Conservation (phyloP, 2,113 vertebrate species). For the rat (Rattus norvegicus) region GRCr8 NC_086030.1:11512001-11512500, state of each 20-base stretch:
- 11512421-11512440: constrained; percentile 10
- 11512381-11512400: constrained; percentile 28
- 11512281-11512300: neutral
- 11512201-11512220: neutral
- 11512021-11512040: constrained; percentile 36
- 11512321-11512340: constrained; percentile 42
- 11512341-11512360: neutral
- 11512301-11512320: constrained; percentile 42
- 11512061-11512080: neutral
- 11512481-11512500: constrained; percentile 47
- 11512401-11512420: constrained; percentile 33
- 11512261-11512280: neutral
- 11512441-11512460: neutral
- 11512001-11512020: neutral
- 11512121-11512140: constrained; percentile 57
- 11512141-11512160: constrained; percentile 75
- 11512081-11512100: constrained; percentile 10
- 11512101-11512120: constrained; percentile 47
- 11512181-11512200: constrained; percentile 50
- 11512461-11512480: neutral
- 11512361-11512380: constrained; percentile 55
- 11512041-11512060: constrained; percentile 22
- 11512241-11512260: constrained; percentile 60
- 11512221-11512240: constrained; percentile 56
- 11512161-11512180: constrained; percentile 33